These are phyloP conservation scores for Drosophila picticornis DNA, from an alignment of 2,888 invertebrate species.

Conservation along the genomic window DNA sequence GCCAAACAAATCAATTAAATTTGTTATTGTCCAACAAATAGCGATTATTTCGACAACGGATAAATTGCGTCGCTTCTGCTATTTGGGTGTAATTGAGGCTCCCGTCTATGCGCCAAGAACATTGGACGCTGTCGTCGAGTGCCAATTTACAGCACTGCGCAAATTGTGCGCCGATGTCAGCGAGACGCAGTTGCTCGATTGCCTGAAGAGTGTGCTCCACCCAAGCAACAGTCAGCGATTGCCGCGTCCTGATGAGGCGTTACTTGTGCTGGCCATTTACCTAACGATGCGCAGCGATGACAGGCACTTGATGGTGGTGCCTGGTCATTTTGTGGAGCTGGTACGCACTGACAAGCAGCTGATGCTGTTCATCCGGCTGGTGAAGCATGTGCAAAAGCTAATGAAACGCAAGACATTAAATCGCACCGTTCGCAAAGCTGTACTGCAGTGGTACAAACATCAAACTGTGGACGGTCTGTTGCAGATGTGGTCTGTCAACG, in stretches of 20 bases:
- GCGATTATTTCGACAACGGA: conserved; percentile 27
- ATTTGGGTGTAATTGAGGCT: conserved; percentile 67
- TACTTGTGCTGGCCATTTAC: conserved; percentile 79
- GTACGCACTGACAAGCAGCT: conserved; percentile 74
- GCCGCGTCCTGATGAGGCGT: conserved; percentile 80
- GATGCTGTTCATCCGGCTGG: conserved; percentile 78
- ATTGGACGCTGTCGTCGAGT: conserved; percentile 46
- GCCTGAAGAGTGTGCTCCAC: conserved; percentile 54
- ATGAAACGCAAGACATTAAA: conserved; percentile 67
- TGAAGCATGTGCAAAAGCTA: conserved; percentile 63
- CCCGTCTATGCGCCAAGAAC: conserved; percentile 69
- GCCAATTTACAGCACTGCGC: conserved; percentile 43
- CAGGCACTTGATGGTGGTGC: conserved; percentile 63
- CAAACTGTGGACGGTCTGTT: conserved; percentile 62
- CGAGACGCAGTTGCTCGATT: conserved; percentile 54
- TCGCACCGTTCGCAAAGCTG: conserved; percentile 79
- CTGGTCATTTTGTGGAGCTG: conserved; percentile 60
- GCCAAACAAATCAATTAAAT: neutral
- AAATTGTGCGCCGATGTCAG: conserved; percentile 53
- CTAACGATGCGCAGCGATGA: conserved; percentile 56
- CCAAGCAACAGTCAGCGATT: conserved; percentile 40
- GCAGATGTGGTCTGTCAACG: conserved; percentile 72
- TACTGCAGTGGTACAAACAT: conserved; percentile 79
- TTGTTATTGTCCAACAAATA: conserved; percentile 7
- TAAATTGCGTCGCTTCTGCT: conserved; percentile 76